Base-by-base conservation (phyloP, 2,888 invertebrate genomes). In the Tetropium fuscum region DNA sequence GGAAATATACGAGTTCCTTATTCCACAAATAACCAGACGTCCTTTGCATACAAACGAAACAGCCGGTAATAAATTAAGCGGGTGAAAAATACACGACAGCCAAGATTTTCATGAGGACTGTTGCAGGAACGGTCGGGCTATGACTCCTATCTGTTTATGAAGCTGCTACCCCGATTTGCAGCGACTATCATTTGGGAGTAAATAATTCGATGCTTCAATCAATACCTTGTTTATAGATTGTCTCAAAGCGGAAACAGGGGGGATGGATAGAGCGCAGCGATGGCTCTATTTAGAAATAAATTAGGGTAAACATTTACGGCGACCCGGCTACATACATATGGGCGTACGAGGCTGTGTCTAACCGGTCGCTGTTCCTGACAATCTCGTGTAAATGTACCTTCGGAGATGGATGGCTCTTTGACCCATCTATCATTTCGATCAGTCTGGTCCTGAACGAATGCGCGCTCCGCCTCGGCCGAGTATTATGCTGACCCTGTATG, bases 341-440 rank as follows among this genome's bases (percentile, higher is more conserved):
- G 68, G 66, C 60, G 64, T 64, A 44, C 56, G 58, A 41, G 38
- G 63, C 58, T 60, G 63, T 68, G 68, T 62, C 60, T 64, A 55
- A 64, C 65, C 65, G 63, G 59, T 58, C 63, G 68, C 69, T 77
- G 76, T 66, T 69, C 66, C 70, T 78, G 77, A 77, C 78, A 77
- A 74, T 72, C 64, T 68, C 63, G 68, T 72, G 73, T 72, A 75
- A 76, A 76, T 75, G 72, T 65, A 71, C 68, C 67, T 69, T 64
- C 68, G 66, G 74, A 79, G 78, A 79, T 78, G 74, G 76, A 79
- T 78, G 77, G 74, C 68, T 69, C 66, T 72, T 72, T 71, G 71
- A 73, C 65, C 74, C 76, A 79, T 79, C 78, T 76, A 79, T 79
- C 79, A 79, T 78, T 74, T 74, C 63, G 73, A 74, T 76, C 74